Evolutionary conservation across 2,113 vertebrate genomes (phyloP), one percentile per base, ranked within the genome.

Genomic region (Prochilodus magdalenae): DNA sequence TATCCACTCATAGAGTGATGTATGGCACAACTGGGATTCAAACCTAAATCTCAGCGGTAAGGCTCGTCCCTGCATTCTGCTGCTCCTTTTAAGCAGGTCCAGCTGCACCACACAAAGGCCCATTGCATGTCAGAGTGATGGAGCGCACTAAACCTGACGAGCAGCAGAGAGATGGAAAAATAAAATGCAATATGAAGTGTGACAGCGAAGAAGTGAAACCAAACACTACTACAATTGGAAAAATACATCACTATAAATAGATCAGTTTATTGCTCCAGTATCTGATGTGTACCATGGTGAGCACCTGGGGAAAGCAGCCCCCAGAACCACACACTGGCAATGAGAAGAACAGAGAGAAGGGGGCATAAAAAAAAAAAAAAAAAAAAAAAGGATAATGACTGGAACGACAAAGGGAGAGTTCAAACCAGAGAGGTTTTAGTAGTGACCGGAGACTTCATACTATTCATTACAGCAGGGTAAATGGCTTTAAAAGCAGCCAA

Each of bases 291-390:
- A 51, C 10, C 33, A 57, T 70, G 36, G 66, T 15, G 40, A 14
- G 57, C 62, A 80, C 30, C 73, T 57, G 69, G 51, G 74, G 75
- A 86, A 75, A 69, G 27, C 14, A 18, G 18, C 3, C 0, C 63
- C 18, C 33, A 59, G 59, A 60, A 67, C 67, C 26, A 60, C 36
- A 77, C n/a, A 6, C 60, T 40, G 51, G 70, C 72, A 55, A 76
- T n/a, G 36, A 86, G 47, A 82, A 84, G 80, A 79, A 40, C 73
- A 72, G 75, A 87, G n/a, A 57, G 4, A 18, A 57, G 0, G 16
- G 71, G 44, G 29, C 40, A 67, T 74, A 66, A 80, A 40, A 60
- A 0, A 4, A 13, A 29, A 53, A 27, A 15, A n/a, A 57, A 49
- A 7, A 24, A 20, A 81, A 57, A 67, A 75, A 36, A 63, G 16